A percentile compares a stretch with the other conserved stretches of the same genome.
Evolutionary conservation across 64 coral and sea anemone genomes (phyloP).

Genomic region (Astreopora myriophthalma): DNA sequence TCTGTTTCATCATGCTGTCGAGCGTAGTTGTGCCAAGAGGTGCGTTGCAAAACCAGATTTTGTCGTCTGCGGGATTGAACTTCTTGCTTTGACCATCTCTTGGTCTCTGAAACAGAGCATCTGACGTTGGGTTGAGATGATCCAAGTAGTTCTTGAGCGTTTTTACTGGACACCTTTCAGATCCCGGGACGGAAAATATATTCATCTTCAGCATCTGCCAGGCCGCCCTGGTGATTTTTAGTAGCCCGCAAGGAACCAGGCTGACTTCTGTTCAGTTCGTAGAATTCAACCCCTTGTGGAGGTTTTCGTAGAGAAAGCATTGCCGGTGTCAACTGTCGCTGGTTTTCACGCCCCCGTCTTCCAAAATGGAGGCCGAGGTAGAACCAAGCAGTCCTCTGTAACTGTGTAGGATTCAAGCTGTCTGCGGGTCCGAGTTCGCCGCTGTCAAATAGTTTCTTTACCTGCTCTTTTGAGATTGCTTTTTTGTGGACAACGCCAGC

Average conservation of each 20-base stretch:
- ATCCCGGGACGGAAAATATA: background rate
- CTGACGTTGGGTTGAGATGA: slow-evolving; percentile 29
- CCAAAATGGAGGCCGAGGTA: slow-evolving; percentile 9
- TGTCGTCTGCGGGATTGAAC: background rate
- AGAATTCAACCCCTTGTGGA: slow-evolving; percentile 4
- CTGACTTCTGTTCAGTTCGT: slow-evolving; percentile 21
- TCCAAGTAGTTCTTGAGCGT: background rate
- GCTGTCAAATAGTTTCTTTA: slow-evolving; percentile 32
- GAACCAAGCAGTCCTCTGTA: slow-evolving; percentile 32
- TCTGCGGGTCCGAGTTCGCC: slow-evolving; percentile 40
- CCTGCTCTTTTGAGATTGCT: slow-evolving; percentile 3
- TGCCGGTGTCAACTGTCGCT: background rate
- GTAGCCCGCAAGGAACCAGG: background rate
- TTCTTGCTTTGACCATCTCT: background rate
- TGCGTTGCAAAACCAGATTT: slow-evolving; percentile 37
- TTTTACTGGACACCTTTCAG: slow-evolving; percentile 21
- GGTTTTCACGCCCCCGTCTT: slow-evolving; percentile 30
- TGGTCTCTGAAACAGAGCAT: slow-evolving; percentile 46
- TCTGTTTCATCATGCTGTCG: background rate
- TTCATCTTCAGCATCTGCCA: background rate
- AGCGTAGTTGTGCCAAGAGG: slow-evolving; percentile 16
- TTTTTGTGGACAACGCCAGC: slow-evolving; percentile 27
- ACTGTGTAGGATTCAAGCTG: slow-evolving; percentile 5
- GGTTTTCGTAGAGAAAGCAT: slow-evolving; percentile 41
- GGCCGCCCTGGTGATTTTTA: background rate